Evolutionary conservation across 2,797 vertebrate genomes (phyloP).

Genomic region (Chelonia mydas): DNA sequence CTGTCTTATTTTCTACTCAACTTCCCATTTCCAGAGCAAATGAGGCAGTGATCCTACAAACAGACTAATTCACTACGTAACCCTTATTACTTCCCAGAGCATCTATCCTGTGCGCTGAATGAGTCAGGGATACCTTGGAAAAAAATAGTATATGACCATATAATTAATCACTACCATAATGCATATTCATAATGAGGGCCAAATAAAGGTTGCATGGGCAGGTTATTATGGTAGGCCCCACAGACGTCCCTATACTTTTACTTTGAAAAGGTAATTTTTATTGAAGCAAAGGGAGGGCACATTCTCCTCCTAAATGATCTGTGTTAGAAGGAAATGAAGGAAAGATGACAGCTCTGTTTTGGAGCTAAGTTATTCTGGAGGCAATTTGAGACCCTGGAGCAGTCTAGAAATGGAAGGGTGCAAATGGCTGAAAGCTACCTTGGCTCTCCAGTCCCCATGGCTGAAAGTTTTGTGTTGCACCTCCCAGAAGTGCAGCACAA

Average conservation of each 20-base stretch:
- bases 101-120: neutral
- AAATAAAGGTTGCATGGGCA: neutral
- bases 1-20: neutral
- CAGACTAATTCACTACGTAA: neutral
- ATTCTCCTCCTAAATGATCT: neutral
- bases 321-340: neutral
- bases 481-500: neutral
- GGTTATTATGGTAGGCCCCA: neutral
- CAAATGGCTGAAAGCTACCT: neutral
- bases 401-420: fast-evolving
- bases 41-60: neutral
- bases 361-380: neutral
- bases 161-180: neutral
- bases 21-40: neutral
- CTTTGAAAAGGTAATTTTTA: neutral
- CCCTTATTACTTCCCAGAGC: neutral
- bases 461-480: neutral
- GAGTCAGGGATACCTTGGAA: neutral
- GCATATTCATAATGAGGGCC: neutral
- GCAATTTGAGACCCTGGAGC: neutral
- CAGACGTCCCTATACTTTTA: neutral
- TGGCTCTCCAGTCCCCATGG: neutral
- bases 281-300: neutral
- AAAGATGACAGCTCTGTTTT: neutral
- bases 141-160: neutral